phyloP scores from a whole-genome alignment of 2,888 invertebrate genomes.

The Pachycephus smyrnensis region DNA sequence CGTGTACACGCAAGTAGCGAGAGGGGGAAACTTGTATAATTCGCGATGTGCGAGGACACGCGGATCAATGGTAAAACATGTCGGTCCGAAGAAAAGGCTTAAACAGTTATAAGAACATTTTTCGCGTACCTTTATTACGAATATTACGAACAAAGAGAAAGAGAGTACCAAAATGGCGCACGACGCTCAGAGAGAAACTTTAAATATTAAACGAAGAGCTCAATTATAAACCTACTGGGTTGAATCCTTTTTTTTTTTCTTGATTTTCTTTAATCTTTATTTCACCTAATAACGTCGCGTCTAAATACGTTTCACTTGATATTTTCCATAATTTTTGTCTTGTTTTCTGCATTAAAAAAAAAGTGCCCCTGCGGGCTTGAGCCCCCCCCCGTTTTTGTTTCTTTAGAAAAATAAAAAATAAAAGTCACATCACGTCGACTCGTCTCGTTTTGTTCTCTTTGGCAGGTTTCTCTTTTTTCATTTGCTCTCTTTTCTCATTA shows the following conservation, averaged over 20 bases:
- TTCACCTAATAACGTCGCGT: slow-evolving; percentile 31
- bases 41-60: neutral
- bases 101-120: neutral
- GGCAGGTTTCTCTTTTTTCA: neutral
- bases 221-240: neutral
- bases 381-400: neutral
- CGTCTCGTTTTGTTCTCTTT: neutral
- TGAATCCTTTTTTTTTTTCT: slow-evolving; percentile 15
- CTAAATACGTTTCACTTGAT: neutral
- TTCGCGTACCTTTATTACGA: neutral
- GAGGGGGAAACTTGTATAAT: neutral
- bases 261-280: slow-evolving; percentile 11
- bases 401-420: neutral
- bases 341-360: slow-evolving; percentile 25
- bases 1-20: neutral
- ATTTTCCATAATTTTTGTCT: neutral
- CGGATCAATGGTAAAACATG: neutral
- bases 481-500: neutral
- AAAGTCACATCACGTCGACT: neutral
- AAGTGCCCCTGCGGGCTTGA: neutral
- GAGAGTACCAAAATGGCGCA: slow-evolving; percentile 30
- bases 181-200: slow-evolving; percentile 36
- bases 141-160: slow-evolving; percentile 10
- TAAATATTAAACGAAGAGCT: slow-evolving; percentile 24
- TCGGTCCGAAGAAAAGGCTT: neutral